Conservation (phyloP, 2,888 invertebrate species). For the Lasioglossum morio region DNA sequence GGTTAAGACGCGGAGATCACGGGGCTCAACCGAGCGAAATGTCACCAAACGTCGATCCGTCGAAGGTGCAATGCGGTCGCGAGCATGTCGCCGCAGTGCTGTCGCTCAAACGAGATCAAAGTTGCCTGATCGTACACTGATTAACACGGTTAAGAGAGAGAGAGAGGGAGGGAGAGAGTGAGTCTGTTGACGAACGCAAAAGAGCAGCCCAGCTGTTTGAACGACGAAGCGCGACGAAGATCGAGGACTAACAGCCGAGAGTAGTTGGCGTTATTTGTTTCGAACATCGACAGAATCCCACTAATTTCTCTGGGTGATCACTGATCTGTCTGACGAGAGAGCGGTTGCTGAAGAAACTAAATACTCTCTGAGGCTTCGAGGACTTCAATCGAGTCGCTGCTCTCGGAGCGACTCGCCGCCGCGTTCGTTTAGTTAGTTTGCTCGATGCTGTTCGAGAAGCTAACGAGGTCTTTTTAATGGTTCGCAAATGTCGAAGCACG, state of each 20-base stretch:
- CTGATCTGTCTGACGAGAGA: neutral
- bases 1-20: constrained; percentile 21
- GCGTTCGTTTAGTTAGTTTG: neutral
- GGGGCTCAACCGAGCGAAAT: constrained; percentile 25
- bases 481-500: neutral
- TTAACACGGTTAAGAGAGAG: constrained; percentile 34
- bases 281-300: neutral
- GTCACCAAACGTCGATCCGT: constrained; percentile 36
- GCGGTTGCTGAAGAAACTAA: neutral
- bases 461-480: neutral
- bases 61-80: constrained; percentile 4
- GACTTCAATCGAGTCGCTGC: neutral
- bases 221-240: neutral
- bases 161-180: neutral
- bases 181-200: constrained; percentile 11
- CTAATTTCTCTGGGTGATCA: neutral
- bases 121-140: constrained; percentile 63
- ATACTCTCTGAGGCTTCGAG: neutral
- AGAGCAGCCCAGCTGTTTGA: constrained; percentile 6
- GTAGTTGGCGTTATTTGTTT: neutral
- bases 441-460: neutral
- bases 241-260: neutral
- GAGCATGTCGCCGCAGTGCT: constrained; percentile 1
- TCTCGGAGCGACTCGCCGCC: neutral
- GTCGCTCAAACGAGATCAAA: constrained; percentile 57